Evolutionary conservation across 2,888 invertebrate genomes (phyloP).

Genomic region (Spicauda simplicius): DNA sequence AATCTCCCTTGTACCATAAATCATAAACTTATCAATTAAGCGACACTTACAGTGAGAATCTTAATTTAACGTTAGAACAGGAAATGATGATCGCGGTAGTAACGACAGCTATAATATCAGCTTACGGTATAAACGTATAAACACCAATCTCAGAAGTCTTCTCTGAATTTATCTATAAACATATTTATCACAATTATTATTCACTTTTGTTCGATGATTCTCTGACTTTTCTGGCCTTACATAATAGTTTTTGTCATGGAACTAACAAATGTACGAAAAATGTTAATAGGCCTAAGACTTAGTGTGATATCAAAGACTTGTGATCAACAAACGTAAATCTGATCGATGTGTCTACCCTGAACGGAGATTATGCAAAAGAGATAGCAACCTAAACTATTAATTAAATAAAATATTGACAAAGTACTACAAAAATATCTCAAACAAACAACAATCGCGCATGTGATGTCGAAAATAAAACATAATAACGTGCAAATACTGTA

Average conservation of each 20-base stretch:
- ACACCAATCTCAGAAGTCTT: slow-evolving; percentile 50
- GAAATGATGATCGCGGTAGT: slow-evolving; percentile 42
- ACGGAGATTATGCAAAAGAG: slow-evolving; percentile 36
- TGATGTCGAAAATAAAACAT: slow-evolving; percentile 43
- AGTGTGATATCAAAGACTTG: slow-evolving; percentile 9
- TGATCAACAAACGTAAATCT: slow-evolving; percentile 12
- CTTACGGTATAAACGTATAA: slow-evolving; percentile 45
- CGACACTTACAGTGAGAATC: slow-evolving; percentile 67
- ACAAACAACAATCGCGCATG: slow-evolving; percentile 38
- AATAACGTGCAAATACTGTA: slow-evolving; percentile 69
- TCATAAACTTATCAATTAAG: slow-evolving; percentile 62
- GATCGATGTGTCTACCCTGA: slow-evolving; percentile 22
- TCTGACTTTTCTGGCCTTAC: slow-evolving; percentile 43
- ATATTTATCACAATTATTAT: slow-evolving; percentile 45
- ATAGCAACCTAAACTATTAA: slow-evolving; percentile 42
- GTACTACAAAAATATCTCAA: slow-evolving; percentile 41
- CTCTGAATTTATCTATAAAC: slow-evolving; percentile 41
- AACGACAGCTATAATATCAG: slow-evolving; percentile 35
- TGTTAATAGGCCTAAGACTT: slow-evolving; percentile 40
- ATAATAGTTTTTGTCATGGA: slow-evolving; percentile 39
- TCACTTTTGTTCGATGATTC: slow-evolving; percentile 46
- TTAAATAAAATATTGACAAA: slow-evolving; percentile 37
- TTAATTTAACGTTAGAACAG: slow-evolving; percentile 32
- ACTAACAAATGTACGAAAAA: slow-evolving; percentile 37
- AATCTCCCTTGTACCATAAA: slow-evolving; percentile 77